Percentiles rank a stretch among this genome's conserved stretches.
phyloP scores from a whole-genome alignment of 2,888 invertebrate species.

The Campoplex nolae region DNA sequence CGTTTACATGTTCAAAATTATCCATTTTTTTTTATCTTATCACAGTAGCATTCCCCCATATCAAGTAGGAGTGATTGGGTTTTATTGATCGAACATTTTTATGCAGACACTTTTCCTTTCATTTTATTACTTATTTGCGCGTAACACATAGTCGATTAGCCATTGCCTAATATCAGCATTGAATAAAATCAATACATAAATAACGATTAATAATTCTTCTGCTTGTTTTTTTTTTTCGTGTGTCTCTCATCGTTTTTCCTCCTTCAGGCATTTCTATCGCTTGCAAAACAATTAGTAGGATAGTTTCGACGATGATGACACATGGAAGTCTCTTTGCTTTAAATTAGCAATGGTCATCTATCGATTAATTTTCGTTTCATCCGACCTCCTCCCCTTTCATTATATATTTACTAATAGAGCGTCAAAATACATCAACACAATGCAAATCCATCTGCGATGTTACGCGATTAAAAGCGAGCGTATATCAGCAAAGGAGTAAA shows the following conservation, averaged over 20 bases:
- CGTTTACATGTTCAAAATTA: too few relatives aligned
- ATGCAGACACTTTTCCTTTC: too few relatives aligned
- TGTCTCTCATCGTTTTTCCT: neutral
- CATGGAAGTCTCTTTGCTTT: neutral
- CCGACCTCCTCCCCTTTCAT: neutral
- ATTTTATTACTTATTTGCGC: too few relatives aligned
- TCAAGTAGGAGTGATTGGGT: too few relatives aligned
- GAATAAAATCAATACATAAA: too few relatives aligned
- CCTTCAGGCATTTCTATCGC: neutral
- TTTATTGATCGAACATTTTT: too few relatives aligned
- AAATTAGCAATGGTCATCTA: neutral
- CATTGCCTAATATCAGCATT: too few relatives aligned
- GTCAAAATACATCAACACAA: neutral
- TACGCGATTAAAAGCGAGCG: slow-evolving; percentile 25
- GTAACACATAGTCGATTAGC: too few relatives aligned
- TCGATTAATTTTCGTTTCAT: neutral
- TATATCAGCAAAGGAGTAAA: slow-evolving; percentile 19
- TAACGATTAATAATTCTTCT: too few relatives aligned
- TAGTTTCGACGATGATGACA: neutral
- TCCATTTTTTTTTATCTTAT: too few relatives aligned
- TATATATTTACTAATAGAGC: neutral
- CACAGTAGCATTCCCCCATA: too few relatives aligned
- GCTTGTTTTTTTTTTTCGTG: too few relatives aligned
- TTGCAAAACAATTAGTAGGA: neutral
- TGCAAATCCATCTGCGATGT: slow-evolving; percentile 19